These are phyloP conservation scores for Spheniscus mendiculus DNA, from an alignment of 2,113 vertebrate genomes.

Conservation along the genomic window DNA sequence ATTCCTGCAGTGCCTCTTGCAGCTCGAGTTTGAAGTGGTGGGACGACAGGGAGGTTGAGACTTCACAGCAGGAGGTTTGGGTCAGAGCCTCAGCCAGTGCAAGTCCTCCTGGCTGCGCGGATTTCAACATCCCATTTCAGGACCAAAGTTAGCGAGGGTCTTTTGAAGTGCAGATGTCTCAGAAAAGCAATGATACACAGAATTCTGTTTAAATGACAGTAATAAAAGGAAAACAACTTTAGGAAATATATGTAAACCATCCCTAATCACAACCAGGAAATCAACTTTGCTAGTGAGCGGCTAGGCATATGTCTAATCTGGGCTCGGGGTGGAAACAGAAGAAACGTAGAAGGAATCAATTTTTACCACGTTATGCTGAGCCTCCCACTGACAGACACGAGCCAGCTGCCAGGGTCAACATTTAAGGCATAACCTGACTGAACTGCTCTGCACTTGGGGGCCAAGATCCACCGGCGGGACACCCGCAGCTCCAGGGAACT, in stretches of 20 bases:
- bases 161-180: conserved; percentile 19
- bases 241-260: conserved; percentile 55
- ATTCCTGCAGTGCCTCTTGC: neutral
- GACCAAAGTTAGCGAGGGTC: neutral
- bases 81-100: neutral
- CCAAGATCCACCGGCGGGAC: neutral
- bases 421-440: neutral
- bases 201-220: neutral
- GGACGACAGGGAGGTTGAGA: neutral
- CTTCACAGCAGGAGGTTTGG: neutral
- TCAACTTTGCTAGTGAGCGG: neutral
- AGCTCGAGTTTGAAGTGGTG: neutral
- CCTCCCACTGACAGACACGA: conserved; percentile 32
- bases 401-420: neutral
- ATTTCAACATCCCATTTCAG: neutral
- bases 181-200: neutral
- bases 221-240: conserved; percentile 51
- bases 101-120: neutral
- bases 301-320: conserved; percentile 12
- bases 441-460: rapidly evolving
- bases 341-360: conserved; percentile 36
- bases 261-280: conserved; percentile 47
- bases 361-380: conserved; percentile 16
- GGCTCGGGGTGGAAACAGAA: conserved; percentile 36
- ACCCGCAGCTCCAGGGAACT: neutral